Evolutionary conservation across 2,888 invertebrate genomes (phyloP).

Genomic region (Podabrus alpinus): DNA sequence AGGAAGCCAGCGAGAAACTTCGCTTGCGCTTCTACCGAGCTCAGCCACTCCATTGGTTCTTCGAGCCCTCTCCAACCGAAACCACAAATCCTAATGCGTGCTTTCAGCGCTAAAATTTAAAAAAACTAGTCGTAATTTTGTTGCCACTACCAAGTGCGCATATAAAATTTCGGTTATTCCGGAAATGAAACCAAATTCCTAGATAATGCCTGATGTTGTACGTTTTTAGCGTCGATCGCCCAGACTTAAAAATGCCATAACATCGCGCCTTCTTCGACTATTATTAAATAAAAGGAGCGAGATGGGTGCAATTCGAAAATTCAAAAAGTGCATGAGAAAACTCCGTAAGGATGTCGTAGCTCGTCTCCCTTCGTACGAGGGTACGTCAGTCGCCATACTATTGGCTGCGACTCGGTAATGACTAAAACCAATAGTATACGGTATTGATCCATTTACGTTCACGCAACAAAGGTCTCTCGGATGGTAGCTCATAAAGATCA

Average conservation of each 20-base stretch:
- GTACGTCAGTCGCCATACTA: constrained; percentile 38
- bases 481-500: constrained; percentile 2
- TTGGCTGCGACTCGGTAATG: constrained; percentile 37
- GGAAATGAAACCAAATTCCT: constrained; percentile 3
- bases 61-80: constrained; percentile 43
- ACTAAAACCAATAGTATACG: constrained; percentile 41
- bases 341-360: constrained; percentile 14
- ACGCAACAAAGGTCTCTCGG: constrained; percentile 13
- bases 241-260: too few relatives aligned
- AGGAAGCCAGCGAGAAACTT: constrained; percentile 54
- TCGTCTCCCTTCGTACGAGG: constrained; percentile 28
- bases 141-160: background rate
- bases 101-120: constrained; percentile 18
- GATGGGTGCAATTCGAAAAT: background rate
- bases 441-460: constrained; percentile 39
- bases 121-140: background rate
- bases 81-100: constrained; percentile 11
- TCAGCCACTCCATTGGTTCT: constrained; percentile 23
- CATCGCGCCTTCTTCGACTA: background rate
- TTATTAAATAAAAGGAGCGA: background rate
- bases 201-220: background rate
- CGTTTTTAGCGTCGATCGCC: background rate
- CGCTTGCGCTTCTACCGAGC: constrained; percentile 33
- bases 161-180: background rate
- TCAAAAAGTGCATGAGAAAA: constrained; percentile 7